Evolutionary conservation across 2,113 vertebrate genomes (phyloP), one percentile per base, ranked within the genome.

Genomic region (Menura novaehollandiae): DNA sequence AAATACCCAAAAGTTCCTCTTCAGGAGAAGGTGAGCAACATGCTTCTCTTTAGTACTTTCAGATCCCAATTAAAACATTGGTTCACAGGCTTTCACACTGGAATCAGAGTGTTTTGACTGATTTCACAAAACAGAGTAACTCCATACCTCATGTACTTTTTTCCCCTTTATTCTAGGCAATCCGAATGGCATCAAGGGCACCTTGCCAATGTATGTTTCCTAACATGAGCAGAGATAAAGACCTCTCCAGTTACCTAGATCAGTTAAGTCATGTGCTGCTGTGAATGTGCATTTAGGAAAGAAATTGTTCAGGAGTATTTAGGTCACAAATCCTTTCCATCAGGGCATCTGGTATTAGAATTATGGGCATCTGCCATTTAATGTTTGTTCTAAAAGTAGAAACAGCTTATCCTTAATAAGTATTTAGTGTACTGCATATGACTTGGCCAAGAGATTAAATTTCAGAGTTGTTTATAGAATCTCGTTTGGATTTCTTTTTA

Each of bases 311-410:
- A 92, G 89, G 76, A 82, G 56, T 95, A 97, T 96, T 93, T 95
- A 96, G 94, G 95, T 97, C 97, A 96, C 93, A 97, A 96, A 97
- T 97, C 95, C 95, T 94, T 95, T 88, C 94, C 93, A 97, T 90
- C 78, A 79, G 23, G 51, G 88, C 77, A 96, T 96, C 90, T 96
- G 90, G 79, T 89, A 88, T 85, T 89, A 94, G 95, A 97, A 95
- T 81, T 89, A 72, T 67, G 80, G 87, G 73, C 91, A 97, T 95
- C 95, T 98, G 93, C 74, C 79, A 92, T 95, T 95, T 95, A 93
- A 91, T 84, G 83, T 71, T 93, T 81, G 74, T 87, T 93, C 35
- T 63, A 88, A 96, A 97, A 91, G 86, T 46, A 96, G 84, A 91
- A 95, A 67, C 91, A 91, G 78, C 32, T 96, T 94, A 95, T 90